Conservation (phyloP, 2,888 invertebrate species). For the Teleogryllus oceanicus region DNA sequence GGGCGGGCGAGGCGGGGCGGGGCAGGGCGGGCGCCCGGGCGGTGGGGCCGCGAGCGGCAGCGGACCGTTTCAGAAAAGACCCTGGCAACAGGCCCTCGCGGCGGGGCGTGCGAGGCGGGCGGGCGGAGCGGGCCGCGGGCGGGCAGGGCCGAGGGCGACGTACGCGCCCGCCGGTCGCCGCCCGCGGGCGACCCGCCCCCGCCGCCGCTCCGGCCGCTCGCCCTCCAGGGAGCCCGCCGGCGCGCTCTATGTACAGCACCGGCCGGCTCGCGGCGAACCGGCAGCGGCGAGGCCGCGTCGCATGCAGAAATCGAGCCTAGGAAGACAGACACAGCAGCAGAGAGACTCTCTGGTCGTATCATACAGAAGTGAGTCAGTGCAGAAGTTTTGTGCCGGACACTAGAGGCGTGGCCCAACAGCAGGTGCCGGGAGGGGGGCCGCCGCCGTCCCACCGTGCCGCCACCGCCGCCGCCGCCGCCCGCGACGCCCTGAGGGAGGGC, state of each 20-base stretch:
- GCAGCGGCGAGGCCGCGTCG: no score
- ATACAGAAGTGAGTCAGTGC: conserved; percentile 4
- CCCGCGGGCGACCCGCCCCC: not conserved
- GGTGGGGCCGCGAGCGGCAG: not conserved
- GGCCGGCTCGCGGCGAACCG: not conserved
- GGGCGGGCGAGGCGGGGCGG: no score
- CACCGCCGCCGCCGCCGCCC: not conserved
- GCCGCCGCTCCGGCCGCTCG: no score
- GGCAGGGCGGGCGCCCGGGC: not conserved
- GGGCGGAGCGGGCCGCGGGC: not conserved
- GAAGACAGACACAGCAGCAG: conserved; percentile 10
- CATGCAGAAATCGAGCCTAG: not conserved
- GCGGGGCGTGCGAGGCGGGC: not conserved
- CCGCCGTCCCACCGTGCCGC: not conserved
- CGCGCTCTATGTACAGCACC: not conserved
- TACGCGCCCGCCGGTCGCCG: not conserved
- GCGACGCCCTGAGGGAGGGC: not conserved
- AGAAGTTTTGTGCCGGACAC: conserved; percentile 3
- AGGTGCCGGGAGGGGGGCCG: conserved; percentile 18
- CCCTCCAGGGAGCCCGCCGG: no score
- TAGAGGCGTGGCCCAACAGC: not conserved
- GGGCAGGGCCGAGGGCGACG: not conserved
- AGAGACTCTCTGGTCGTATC: not conserved
- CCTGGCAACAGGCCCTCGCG: not conserved
- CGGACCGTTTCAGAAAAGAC: conserved; percentile 8